Evolutionary conservation across 2,888 invertebrate genomes (phyloP), one percentile per base, ranked within the genome.

Genomic region (Pterostichus madidus): DNA sequence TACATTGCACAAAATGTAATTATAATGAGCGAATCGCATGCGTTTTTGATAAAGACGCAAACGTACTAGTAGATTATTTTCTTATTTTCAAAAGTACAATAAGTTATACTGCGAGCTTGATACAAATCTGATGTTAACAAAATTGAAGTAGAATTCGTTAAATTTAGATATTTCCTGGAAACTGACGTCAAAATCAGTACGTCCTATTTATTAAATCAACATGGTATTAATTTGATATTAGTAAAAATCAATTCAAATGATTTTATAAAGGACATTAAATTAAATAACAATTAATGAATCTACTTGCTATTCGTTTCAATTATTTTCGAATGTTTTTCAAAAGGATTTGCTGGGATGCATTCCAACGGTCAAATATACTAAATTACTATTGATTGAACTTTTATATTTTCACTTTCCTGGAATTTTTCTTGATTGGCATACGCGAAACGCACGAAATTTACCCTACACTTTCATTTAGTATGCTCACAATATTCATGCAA

Each of bases 11-110:
- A 64, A 64, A 64, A 64, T 64, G 64, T 64, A 64, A 64, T 64
- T 64, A 64, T 64, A 64, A 64, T 64, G 64, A 32, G 64, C 64
- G 64, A 64, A 64, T 64, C 64, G 64, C 64, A 64, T 64, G 64
- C 35, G 64, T 64, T 64, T 56, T 64, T 64, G 64, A 64, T 64
- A 64, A 64, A 64, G 64, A 64, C 64, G 35, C 35, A 35, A 39
- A 64, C 64, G 10, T 35, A 24, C 24, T 24, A 24, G 24, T 24
- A 32, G 64, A 64, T 64, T 64, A 64, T 35, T 64, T 64, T 64
- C 35, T 35, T 64, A 35, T 32, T 64, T 64, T 35, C 35, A 6
- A 49, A 49, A 64, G 35, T 32, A 39, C 64, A 64, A 64, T 64
- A 35, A 32, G 32, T 64, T 35, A 64, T 32, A 5, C 13, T 35